A percentile compares a stretch with the other conserved stretches of the same genome.
Evolutionary conservation across 1,140 invertebrate genomes (phyloP).

Genomic region (Zaprionus camerounensis): DNA sequence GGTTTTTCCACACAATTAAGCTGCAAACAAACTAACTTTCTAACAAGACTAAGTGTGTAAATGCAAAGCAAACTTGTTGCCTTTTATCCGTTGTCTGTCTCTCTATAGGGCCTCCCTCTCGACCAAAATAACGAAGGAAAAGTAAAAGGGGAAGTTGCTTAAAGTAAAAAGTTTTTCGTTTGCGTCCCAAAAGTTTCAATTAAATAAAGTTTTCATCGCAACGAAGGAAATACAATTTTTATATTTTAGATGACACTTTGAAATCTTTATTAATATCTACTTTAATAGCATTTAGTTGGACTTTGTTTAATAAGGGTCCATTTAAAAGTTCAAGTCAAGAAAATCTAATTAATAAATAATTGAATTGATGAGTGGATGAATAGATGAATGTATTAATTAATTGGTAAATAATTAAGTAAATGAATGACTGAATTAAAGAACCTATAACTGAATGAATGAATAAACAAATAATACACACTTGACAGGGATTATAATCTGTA

Average conservation of each 20-base stretch:
- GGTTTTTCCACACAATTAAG: constrained; percentile 68
- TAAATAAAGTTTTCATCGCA: constrained; percentile 41
- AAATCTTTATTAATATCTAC: not conserved
- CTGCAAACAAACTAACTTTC: constrained; percentile 69
- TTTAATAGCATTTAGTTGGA: not conserved
- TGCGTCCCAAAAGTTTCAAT: constrained; percentile 43
- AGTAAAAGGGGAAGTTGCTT: constrained; percentile 40
- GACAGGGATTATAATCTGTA: not conserved
- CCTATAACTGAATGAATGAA: no score
- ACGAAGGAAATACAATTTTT: constrained; percentile 2
- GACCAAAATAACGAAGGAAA: constrained; percentile 24
- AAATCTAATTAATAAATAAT: no score
- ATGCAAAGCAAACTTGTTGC: constrained; percentile 75
- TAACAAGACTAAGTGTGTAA: constrained; percentile 58
- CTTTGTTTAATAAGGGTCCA: not conserved
- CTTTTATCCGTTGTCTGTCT: constrained; percentile 20
- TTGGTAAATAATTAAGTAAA: no score
- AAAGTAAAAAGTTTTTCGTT: constrained; percentile 39
- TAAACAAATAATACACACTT: no score
- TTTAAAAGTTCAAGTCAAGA: no score
- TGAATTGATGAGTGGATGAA: no score
- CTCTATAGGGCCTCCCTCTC: not conserved
- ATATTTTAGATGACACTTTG: not conserved
- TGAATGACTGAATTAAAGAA: no score
- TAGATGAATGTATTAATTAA: no score